A percentile compares a stretch with the other conserved stretches of the same genome.
phyloP scores from a whole-genome alignment of 2,888 invertebrate genomes.

The Eristalinus aeneus region DNA sequence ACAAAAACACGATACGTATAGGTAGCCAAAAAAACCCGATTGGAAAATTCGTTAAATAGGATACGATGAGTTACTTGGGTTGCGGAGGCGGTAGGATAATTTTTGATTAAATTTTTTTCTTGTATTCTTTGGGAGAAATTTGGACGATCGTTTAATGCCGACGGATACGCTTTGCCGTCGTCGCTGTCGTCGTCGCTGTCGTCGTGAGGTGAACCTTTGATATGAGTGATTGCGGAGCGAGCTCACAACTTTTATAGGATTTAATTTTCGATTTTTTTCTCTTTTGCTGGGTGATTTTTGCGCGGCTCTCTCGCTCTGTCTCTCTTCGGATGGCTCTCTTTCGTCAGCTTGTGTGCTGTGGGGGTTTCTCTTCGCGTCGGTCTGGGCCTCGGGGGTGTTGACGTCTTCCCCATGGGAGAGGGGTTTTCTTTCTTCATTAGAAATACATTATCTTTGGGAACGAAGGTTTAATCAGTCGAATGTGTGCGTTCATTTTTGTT shows the following conservation, averaged over 20 bases:
- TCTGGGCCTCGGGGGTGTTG: background rate
- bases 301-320: background rate
- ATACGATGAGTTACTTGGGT: background rate
- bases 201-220: conserved; percentile 52
- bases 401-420: background rate
- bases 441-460: background rate
- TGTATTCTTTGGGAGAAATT: conserved; percentile 25
- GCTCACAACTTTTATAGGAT: conserved; percentile 65
- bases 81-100: background rate
- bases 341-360: conserved; percentile 19
- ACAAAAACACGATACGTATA: background rate
- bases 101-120: background rate
- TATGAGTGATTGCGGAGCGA: conserved; percentile 32
- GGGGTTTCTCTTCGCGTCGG: background rate
- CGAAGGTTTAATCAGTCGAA: background rate
- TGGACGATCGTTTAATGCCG: conserved; percentile 64
- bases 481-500: background rate
- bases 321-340: conserved; percentile 35
- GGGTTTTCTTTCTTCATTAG: background rate
- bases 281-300: conserved; percentile 11
- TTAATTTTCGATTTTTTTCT: conserved; percentile 64
- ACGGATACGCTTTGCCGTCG: conserved; percentile 47
- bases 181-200: conserved; percentile 37
- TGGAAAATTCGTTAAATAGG: background rate
- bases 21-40: background rate